Base-by-base conservation (phyloP, 2,113 vertebrate species). In the Polyodon spathula region DNA sequence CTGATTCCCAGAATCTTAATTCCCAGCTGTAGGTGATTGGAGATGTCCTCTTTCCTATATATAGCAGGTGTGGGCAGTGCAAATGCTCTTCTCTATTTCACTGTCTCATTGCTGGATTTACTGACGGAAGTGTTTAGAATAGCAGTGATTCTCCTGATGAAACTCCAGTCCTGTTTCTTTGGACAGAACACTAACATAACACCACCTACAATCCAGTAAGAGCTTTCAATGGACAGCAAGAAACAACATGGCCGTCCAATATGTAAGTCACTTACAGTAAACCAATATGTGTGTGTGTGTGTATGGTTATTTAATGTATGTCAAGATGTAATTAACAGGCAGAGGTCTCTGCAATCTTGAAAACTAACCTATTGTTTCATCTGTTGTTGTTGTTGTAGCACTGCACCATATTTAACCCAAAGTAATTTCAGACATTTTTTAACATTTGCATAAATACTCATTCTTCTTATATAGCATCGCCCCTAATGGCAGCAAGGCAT, bases 61-160 rank as follows among this genome's bases (percentile, higher is more conserved):
- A 60, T 60, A 63, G 61, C 56, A 17, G 16, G 6, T 58, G 40
- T 59, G 37, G 59, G 51, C 37, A 56, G 42, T n/a, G n/a, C n/a
- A n/a, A n/a, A n/a, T n/a, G n/a, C n/a, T n/a, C n/a, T n/a, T n/a
- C n/a, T n/a, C n/a, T n/a, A n/a, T n/a, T n/a, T 40, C 15, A 42
- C 27, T 8, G 54, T 62, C 58, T 48, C 48, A 43, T 56, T 4
- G 46, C 48, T 14, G 12, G n/a, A 37, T 50, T 37, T 42, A 59
- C 37, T 39, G 48, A 62, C 59, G 70, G 64, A 72, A 68, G 50
- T 68, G 63, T 63, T 59, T 61, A 12, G 52, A 59, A 72, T 56
- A 8, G 56, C 48, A 54, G 41, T 37, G 42, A 59, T 62, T 59
- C 42, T 60, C 58, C 43, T 61, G 41, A 7, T 37, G 53, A 58